Base-by-base conservation (phyloP, 2,113 vertebrate genomes). In the Cebus imitator region DNA sequence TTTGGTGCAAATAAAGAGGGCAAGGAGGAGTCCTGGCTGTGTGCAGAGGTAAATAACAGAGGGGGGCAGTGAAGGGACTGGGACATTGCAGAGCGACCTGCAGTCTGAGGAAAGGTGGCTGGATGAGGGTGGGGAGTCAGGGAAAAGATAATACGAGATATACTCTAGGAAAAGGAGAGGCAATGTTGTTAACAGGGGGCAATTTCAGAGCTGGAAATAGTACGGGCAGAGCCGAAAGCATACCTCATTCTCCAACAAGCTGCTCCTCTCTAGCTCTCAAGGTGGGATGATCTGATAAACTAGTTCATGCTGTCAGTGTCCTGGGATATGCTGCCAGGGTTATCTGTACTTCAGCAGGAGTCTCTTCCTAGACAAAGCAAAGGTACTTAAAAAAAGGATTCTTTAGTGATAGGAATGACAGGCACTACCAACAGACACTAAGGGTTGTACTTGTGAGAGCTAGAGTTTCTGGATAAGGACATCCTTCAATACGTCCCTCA, bases 341-440 rank as follows among this genome's bases (percentile, higher is more conserved):
- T 73, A 79, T 78, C 85, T 58, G 21, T 35, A 9, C 35, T 52
- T 55, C 50, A 78, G 55, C 70, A 68, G 58, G 58, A 83, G 4
- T 21, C 64, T 93, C 48, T 50, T 93, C 35, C 12, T 32, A 75
- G 55, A 87, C 50, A 40, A 55, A 90, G 68, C 68, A 57, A 97
- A 79, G 18, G 18, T 35, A 17, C 61, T 87, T 68, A 25, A 94
- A 79, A 84, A 57, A 57, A 87, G 50, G 37, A 52, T 17, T n/a
- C 84, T 87, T 61, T 7, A 9, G 8, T 45, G 12, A 14, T 17
- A 35, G 55, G 55, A 75, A 57, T 10, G 40, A 30, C 61, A 80
- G 81, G 11, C 1, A 35, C 72, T 73, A 37, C 18, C 23, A 27
- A 35, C 8, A 83, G 27, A 61, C 16, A 27, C 48, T 16, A 12